Conservation (phyloP, 1,140 invertebrate species). For the Saccostrea echinata region DNA sequence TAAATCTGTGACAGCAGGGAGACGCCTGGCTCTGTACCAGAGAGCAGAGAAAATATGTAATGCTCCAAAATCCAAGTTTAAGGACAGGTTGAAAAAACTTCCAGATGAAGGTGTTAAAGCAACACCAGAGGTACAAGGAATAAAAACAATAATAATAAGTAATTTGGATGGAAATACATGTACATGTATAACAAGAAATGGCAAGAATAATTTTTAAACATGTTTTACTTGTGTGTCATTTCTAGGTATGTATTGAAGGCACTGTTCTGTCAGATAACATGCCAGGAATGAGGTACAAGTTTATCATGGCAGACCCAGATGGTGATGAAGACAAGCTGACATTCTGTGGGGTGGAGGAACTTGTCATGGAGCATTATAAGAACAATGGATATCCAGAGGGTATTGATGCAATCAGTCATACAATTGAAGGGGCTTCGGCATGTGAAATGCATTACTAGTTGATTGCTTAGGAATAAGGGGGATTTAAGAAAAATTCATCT, state of each 20-base stretch:
- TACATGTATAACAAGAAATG: neutral
- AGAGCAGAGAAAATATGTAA: slow-evolving; percentile 78
- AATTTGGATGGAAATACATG: neutral
- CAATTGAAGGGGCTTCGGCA: too few relatives aligned
- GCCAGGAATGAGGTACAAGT: slow-evolving; percentile 67
- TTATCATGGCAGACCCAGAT: slow-evolving; percentile 73
- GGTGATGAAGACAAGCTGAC: slow-evolving; percentile 70
- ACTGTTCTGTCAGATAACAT: slow-evolving; percentile 67
- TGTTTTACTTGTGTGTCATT: neutral
- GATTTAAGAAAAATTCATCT: too few relatives aligned
- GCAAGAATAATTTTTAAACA: neutral
- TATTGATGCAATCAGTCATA: slow-evolving; percentile 44
- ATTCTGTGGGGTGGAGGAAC: slow-evolving; percentile 81
- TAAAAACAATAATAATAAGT: too few relatives aligned
- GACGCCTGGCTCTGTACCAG: slow-evolving; percentile 79
- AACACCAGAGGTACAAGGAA: slow-evolving; percentile 73
- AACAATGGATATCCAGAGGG: slow-evolving; percentile 80
- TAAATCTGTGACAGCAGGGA: slow-evolving; percentile 75
- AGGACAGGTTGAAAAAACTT: slow-evolving; percentile 66
- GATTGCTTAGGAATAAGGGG: too few relatives aligned
- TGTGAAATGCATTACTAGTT: too few relatives aligned
- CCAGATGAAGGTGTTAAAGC: slow-evolving; percentile 71
- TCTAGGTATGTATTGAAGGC: slow-evolving; percentile 71
- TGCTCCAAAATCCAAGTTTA: slow-evolving; percentile 66
- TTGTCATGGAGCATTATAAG: slow-evolving; percentile 81